Percentiles rank a stretch among this genome's conserved stretches.
Evolutionary conservation across 2,797 vertebrate genomes (phyloP).

Genomic region (Pangasius mekongensis): DNA sequence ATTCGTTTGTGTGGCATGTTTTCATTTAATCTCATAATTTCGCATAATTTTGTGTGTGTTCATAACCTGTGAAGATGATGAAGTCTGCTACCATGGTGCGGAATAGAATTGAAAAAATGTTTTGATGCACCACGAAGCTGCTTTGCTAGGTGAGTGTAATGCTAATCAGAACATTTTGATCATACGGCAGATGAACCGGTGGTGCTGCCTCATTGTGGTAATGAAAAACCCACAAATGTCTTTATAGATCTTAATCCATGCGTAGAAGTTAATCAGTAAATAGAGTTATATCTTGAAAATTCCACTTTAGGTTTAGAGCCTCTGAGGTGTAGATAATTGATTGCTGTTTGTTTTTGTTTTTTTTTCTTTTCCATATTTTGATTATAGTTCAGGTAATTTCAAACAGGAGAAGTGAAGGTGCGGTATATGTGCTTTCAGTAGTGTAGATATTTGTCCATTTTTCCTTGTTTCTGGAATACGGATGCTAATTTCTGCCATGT

Average conservation of each 20-base stretch:
- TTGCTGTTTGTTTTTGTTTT: background rate
- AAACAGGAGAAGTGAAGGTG: background rate
- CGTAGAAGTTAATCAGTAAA: too few relatives aligned
- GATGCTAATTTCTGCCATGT: background rate
- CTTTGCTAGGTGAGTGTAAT: background rate
- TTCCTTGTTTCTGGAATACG: conserved; percentile 2
- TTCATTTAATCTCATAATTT: background rate
- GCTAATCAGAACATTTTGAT: background rate
- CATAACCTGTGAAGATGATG: conserved; percentile 12
- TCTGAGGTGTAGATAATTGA: background rate
- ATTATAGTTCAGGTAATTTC: background rate
- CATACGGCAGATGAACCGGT: background rate
- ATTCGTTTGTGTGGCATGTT: background rate
- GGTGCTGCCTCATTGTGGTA: conserved; percentile 1
- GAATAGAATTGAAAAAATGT: background rate
- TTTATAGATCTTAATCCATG: background rate
- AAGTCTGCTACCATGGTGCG: background rate
- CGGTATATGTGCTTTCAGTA: background rate
- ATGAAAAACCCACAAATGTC: background rate
- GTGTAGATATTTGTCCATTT: conserved; percentile 4
- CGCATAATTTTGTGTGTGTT: background rate
- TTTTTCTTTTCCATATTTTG: background rate
- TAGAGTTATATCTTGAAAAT: background rate
- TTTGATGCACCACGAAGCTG: background rate
- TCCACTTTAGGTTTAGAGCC: background rate